phyloP scores from a whole-genome alignment of 2,113 vertebrate genomes.

The Terrapene triunguis region DNA sequence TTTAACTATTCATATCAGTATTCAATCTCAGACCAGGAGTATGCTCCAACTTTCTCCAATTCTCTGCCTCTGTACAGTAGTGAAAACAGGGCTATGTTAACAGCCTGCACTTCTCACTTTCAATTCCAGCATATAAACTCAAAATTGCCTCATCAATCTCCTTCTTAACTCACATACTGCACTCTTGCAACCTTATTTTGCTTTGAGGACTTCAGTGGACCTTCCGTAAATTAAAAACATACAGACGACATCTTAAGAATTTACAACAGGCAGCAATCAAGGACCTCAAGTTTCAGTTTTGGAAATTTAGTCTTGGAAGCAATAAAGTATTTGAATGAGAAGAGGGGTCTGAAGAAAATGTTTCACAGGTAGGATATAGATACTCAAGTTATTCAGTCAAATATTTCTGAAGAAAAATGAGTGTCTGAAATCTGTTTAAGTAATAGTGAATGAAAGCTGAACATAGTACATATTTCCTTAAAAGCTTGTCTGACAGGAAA shows the following conservation, averaged over 20 bases:
- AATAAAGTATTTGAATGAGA: background rate
- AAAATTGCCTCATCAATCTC: background rate
- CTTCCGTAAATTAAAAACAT: background rate
- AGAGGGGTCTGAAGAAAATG: background rate
- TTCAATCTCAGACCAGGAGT: too few relatives aligned
- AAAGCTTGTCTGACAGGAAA: background rate
- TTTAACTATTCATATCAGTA: too few relatives aligned
- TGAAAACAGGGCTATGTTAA: background rate
- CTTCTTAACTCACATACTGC: background rate
- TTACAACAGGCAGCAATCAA: background rate
- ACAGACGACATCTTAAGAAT: background rate
- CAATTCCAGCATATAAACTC: background rate
- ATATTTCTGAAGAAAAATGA: background rate
- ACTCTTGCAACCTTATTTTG: background rate
- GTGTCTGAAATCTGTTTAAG: background rate
- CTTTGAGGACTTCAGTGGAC: background rate
- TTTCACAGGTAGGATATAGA: background rate
- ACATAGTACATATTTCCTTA: background rate
- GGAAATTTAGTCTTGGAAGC: background rate
- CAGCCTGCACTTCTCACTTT: background rate
- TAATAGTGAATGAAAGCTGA: background rate
- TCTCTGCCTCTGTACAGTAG: too few relatives aligned
- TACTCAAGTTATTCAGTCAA: background rate
- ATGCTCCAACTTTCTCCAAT: too few relatives aligned
- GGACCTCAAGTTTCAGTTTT: background rate